Conservation (phyloP, 2,113 vertebrate genomes). For the Phaethon lepturus region DNA sequence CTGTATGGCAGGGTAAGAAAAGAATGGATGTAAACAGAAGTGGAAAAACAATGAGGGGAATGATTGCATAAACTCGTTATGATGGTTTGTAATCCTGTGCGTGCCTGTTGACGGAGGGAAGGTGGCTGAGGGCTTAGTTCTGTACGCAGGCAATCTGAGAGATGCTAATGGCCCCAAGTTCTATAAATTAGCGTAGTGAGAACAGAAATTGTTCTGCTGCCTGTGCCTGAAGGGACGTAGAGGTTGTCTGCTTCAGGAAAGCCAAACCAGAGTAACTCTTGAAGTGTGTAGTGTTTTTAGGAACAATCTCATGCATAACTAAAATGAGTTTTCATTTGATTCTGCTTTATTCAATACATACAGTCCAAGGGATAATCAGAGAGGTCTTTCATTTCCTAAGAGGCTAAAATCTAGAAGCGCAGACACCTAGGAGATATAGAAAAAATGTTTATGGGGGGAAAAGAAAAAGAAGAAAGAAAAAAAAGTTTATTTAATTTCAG, state of each 20-base stretch:
- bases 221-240: rapidly evolving
- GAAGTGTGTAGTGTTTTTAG: not conserved
- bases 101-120: not conserved
- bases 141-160: not conserved
- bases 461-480: not conserved
- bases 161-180: not conserved
- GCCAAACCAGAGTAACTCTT: not conserved
- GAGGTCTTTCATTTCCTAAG: not conserved
- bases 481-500: not conserved
- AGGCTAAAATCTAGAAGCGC: not conserved
- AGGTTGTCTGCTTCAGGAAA: not conserved
- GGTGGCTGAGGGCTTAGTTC: not conserved
- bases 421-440: not conserved
- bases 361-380: not conserved
- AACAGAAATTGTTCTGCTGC: not conserved
- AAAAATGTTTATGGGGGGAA: not conserved
- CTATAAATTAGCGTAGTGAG: rapidly evolving
- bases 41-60: not conserved
- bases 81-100: rapidly evolving
- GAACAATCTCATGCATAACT: not conserved
- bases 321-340: not conserved
- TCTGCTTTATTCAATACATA: not conserved
- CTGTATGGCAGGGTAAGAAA: not conserved
- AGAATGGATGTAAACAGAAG: not conserved
- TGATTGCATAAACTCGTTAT: rapidly evolving